Base-by-base conservation (phyloP, 1,140 invertebrate species). In the Macrobrachium rosenbergii region DNA sequence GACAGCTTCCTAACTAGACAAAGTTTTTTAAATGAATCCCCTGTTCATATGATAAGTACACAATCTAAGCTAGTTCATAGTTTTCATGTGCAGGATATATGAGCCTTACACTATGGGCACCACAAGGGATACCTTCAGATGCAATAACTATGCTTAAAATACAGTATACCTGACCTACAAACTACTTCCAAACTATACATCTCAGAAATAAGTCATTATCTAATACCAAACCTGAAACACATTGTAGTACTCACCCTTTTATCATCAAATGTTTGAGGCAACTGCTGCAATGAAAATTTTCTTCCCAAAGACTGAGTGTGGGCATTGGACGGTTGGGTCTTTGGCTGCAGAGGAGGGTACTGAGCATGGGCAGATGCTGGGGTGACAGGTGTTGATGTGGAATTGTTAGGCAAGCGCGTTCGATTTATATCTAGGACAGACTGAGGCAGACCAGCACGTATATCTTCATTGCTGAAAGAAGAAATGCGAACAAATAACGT, bases 231-330 rank as follows among this genome's bases (percentile, higher is more conserved):
- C 62, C 12, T 12, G 43, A 43, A 28, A 11, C 14, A n/a, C 19
- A 60, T 6, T 14, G 7, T 1, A n/a, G 69, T 81, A 87, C 84
- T 87, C 69, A 87, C 84, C 78, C 84, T 87, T 64, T 81, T 76
- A 37, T 87, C 84, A 11, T 87, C 84, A 11, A 81, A 59, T 64
- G 23, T 45, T 77, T 81, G 78, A 17, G 84, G 84, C 8, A 87
- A 69, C 59, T 81, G 84, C 78, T 87, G 84, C 8, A 87, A 78
- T 21, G 84, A 87, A n/a, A 87, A 87, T 78, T 87, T 87, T 58
- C 84, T 80, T 16, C 84, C 84, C 0, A 87, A 59, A 37, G 84
- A 87, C 77, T 87, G 84, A 19, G 84, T 87, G 28, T 87, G 58
- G 52, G 84, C 19, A 19, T 63, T 21, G 12, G 82, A 62, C 60